A percentile compares a stretch with the other conserved stretches of the same genome.
Evolutionary conservation across 2,113 vertebrate species (phyloP).

Genomic region (Cyprinodon tularosa): DNA sequence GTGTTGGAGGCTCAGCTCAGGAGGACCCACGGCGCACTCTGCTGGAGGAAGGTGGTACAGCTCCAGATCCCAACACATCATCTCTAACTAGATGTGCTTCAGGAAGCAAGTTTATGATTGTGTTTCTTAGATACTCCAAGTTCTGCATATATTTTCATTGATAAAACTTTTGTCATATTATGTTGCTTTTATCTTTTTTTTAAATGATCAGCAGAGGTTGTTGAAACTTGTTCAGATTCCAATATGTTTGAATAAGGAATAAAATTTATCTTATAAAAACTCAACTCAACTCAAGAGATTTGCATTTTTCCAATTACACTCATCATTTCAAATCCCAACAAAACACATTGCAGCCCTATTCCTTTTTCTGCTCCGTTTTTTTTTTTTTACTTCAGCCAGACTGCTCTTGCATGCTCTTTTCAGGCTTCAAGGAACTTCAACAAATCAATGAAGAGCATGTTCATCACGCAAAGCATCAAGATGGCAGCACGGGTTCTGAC

Average conservation of each 20-base stretch:
- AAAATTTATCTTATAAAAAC: constrained; percentile 56
- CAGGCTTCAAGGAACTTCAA: no score
- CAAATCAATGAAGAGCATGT: no score
- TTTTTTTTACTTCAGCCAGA: no score
- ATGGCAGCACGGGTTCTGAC: no score
- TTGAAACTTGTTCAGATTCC: constrained; percentile 25
- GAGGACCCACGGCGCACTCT: no score
- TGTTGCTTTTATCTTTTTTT: constrained; percentile 16
- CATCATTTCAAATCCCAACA: no score
- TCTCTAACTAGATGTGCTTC: constrained; percentile 28
- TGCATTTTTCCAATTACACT: constrained; percentile 65
- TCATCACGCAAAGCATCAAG: no score
- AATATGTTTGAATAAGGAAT: constrained; percentile 1
- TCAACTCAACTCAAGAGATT: constrained; percentile 71
- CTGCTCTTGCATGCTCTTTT: no score
- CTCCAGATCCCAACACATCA: neutral
- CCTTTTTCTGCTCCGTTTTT: no score
- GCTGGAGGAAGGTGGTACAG: no score
- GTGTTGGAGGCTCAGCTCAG: no score
- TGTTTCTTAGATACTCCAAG: constrained; percentile 5
- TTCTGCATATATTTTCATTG: constrained; percentile 9
- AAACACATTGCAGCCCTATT: no score
- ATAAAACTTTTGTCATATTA: neutral
- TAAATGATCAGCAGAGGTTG: constrained; percentile 6
- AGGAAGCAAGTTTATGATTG: constrained; percentile 21